A percentile compares a stretch with the other conserved stretches of the same genome.
phyloP scores from a whole-genome alignment of 2,113 vertebrate genomes.

The Chaetodon trifascialis region DNA sequence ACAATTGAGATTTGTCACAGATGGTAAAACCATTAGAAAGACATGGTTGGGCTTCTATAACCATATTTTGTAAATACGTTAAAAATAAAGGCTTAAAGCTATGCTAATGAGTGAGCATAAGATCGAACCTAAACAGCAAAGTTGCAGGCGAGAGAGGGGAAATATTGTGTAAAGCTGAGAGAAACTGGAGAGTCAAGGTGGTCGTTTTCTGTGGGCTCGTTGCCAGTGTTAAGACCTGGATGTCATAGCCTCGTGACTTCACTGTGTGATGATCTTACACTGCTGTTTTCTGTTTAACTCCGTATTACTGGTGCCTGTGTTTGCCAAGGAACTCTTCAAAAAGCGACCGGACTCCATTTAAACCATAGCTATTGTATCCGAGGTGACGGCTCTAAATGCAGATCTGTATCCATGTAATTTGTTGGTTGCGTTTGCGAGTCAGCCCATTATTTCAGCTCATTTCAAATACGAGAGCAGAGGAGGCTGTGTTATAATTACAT shows the following conservation, averaged over 20 bases:
- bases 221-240: background rate
- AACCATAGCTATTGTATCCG: background rate
- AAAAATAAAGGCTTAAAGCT: no score
- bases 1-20: background rate
- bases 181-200: no score
- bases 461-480: constrained; percentile 43
- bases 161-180: no score
- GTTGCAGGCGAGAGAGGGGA: no score
- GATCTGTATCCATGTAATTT: constrained; percentile 56
- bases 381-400: constrained; percentile 43
- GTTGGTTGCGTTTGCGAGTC: constrained; percentile 35
- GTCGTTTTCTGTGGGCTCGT: no score
- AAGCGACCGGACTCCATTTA: background rate
- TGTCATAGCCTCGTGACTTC: background rate
- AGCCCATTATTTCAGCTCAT: constrained; percentile 62
- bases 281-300: background rate
- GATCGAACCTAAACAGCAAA: no score
- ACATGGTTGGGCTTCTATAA: background rate
- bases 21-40: background rate
- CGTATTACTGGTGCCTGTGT: background rate
- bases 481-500: constrained; percentile 62
- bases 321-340: background rate
- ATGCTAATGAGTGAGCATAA: no score
- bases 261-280: background rate
- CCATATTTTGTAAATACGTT: background rate